Evolutionary conservation across 2,113 vertebrate genomes (phyloP).

Genomic region (Planiliza haematocheilus): DNA sequence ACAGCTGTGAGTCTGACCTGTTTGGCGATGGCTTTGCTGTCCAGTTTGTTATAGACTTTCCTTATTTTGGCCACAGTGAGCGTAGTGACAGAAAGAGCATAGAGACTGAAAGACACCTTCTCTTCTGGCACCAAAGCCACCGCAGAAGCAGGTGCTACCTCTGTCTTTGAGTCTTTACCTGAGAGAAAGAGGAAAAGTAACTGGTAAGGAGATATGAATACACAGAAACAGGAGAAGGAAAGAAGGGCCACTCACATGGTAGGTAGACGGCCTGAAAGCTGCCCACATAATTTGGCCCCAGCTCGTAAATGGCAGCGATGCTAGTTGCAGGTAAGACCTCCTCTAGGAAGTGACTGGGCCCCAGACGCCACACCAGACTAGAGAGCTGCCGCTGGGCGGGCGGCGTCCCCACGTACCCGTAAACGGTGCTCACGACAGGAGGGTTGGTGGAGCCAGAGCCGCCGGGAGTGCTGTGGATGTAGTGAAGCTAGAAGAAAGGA

Average conservation of each 20-base stretch:
- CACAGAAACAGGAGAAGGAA: accelerated
- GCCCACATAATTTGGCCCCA: conserved; percentile 94
- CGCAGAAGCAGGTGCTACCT: conserved; percentile 84
- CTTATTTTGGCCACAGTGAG: conserved; percentile 97
- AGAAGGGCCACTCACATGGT: conserved; percentile 88
- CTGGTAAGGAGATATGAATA: no score
- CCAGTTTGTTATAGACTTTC: conserved; percentile 97
- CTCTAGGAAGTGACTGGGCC: conserved; percentile 95
- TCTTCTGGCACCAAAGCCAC: conserved; percentile 95
- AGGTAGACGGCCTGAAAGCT: conserved; percentile 95
- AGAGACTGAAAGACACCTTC: conserved; percentile 97
- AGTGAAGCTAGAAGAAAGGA: conserved; percentile 89
- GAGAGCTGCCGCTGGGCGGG: conserved; percentile 94
- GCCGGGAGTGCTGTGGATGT: conserved; percentile 92
- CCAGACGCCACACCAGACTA: conserved; percentile 93
- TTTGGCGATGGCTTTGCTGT: conserved; percentile 98
- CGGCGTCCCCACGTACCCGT: conserved; percentile 92
- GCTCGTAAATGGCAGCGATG: conserved; percentile 90
- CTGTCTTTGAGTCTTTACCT: conserved; percentile 96
- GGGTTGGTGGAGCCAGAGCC: conserved; percentile 94
- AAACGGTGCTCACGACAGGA: conserved; percentile 94
- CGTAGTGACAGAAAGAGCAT: conserved; percentile 91
- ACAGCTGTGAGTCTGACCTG: conserved; percentile 84
- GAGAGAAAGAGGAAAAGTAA: neutral
- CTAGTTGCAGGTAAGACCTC: conserved; percentile 92